Conservation (phyloP, 2,113 vertebrate species). For the Oophaga pumilio region DNA sequence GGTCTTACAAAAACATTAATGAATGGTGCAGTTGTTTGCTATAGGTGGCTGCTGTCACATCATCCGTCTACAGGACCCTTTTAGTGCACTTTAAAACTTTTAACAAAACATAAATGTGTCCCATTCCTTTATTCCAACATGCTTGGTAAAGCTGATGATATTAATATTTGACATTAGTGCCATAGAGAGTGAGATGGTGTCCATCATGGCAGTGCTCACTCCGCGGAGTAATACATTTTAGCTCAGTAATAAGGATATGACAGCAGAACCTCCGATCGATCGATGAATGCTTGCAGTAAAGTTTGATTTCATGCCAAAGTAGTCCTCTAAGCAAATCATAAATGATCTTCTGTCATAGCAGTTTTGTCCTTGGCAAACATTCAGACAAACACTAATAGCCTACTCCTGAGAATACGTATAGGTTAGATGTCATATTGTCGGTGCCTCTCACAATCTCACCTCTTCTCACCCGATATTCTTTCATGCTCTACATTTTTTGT, state of each 20-base stretch:
- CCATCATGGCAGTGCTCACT: background rate
- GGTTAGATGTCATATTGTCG: background rate
- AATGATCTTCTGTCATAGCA: constrained; percentile 13
- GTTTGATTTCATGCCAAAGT: constrained; percentile 7
- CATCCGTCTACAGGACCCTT: background rate
- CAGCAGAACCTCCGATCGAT: background rate
- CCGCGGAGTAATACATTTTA: background rate
- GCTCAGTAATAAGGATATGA: background rate
- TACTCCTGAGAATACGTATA: background rate
- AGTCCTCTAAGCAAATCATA: background rate
- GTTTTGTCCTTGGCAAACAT: constrained; percentile 23
- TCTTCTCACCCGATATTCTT: background rate
- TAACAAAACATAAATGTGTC: background rate
- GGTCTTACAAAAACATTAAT: too few relatives aligned
- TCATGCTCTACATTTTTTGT: too few relatives aligned
- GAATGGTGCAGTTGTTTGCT: background rate
- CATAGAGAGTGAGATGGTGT: background rate
- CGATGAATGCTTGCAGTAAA: constrained; percentile 1
- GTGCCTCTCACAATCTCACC: background rate
- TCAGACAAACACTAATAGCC: background rate
- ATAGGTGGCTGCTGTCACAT: background rate
- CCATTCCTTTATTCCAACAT: background rate
- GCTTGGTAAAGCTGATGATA: background rate
- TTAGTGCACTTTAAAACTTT: background rate
- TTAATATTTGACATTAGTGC: background rate